Conservation (phyloP, 2,888 invertebrate genomes). For the Meteorus colon region DNA sequence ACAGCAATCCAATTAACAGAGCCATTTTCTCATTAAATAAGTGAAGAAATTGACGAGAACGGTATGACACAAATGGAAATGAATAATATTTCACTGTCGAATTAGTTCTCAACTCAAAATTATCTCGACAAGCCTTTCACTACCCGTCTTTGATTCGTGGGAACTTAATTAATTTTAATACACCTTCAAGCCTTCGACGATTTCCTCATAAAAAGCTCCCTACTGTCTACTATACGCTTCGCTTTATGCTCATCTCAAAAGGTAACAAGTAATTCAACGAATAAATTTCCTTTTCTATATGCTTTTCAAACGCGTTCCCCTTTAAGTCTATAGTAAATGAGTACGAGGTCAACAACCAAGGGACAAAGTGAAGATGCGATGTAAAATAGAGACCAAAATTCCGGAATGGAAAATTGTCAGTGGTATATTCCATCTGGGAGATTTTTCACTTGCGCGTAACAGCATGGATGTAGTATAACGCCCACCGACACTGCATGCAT, state of each 20-base stretch:
- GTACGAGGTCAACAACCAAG: not conserved
- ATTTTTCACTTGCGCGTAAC: slow-evolving; percentile 11
- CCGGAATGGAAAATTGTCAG: slow-evolving; percentile 18
- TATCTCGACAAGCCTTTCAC: slow-evolving; percentile 10
- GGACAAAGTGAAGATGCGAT: not conserved
- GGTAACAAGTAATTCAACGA: not conserved
- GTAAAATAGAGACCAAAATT: not conserved
- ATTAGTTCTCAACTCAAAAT: slow-evolving; percentile 12
- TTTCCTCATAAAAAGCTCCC: not conserved
- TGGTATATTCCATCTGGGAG: slow-evolving; percentile 19
- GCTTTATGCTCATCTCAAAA: not conserved
- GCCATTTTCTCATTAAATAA: not conserved
- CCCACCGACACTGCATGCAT: slow-evolving; percentile 6
- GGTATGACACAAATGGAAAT: not conserved
- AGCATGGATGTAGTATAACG: not conserved
- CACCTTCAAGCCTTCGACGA: slow-evolving; percentile 24
- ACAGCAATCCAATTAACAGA: not conserved
- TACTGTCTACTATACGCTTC: not conserved
- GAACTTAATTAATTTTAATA: slow-evolving; percentile 50
- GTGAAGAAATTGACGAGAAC: not conserved
- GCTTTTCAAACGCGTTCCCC: not conserved
- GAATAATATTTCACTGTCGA: slow-evolving; percentile 10
- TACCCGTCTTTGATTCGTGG: slow-evolving; percentile 26
- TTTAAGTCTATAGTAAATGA: not conserved
- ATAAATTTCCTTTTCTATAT: not conserved